Evolutionary conservation across 1,140 invertebrate genomes (phyloP).

Genomic region (Psilanteris sp.): DNA sequence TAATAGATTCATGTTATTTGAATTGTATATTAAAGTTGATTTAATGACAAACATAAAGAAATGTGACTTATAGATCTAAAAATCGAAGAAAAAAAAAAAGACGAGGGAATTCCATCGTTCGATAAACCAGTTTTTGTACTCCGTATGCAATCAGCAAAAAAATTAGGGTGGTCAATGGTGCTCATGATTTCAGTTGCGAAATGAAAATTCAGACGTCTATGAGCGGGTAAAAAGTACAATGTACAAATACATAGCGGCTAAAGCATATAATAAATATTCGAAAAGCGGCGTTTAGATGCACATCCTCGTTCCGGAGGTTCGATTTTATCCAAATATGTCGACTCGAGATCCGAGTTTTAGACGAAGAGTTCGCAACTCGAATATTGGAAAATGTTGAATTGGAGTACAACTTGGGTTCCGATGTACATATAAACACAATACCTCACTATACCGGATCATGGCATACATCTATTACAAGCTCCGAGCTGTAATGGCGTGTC

Average conservation of each 20-base stretch:
- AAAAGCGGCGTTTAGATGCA: slow-evolving; percentile 68
- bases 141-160: slow-evolving; percentile 34
- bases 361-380: slow-evolving; percentile 68
- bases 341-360: slow-evolving; percentile 61
- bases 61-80: too few relatives aligned
- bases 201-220: slow-evolving; percentile 51
- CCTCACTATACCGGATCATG: slow-evolving; percentile 54
- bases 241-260: slow-evolving; percentile 63
- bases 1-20: too few relatives aligned
- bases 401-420: slow-evolving; percentile 64
- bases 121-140: slow-evolving; percentile 35
- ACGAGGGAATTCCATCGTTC: too few relatives aligned
- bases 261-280: slow-evolving; percentile 76
- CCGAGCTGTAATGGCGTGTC: slow-evolving; percentile 37
- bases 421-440: slow-evolving; percentile 75
- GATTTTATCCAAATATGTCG: slow-evolving; percentile 76
- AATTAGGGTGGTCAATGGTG: slow-evolving; percentile 45
- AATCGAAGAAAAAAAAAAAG: too few relatives aligned
- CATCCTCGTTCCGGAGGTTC: slow-evolving; percentile 67
- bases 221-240: slow-evolving; percentile 48
- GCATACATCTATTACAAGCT: slow-evolving; percentile 33
- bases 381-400: slow-evolving; percentile 75
- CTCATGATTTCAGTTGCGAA: slow-evolving; percentile 53
- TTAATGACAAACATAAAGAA: too few relatives aligned
- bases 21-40: too few relatives aligned